Conservation (phyloP, 2,888 invertebrate species). For the Cataglyphis rosenhaueri region DNA sequence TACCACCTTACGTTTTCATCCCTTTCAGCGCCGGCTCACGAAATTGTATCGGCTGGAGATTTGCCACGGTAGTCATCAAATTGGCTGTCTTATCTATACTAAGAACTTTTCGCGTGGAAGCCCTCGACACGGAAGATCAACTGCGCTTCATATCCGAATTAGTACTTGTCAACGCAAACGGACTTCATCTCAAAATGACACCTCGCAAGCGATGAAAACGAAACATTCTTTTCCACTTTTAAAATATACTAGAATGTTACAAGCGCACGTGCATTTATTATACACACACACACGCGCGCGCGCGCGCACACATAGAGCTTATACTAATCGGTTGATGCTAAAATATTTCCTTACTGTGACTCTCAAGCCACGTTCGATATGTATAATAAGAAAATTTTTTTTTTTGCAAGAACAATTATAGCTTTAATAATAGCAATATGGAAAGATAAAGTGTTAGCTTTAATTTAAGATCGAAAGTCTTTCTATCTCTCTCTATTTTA, state of each 20-base stretch:
- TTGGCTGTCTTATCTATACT: slow-evolving; percentile 84
- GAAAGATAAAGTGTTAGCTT: no score
- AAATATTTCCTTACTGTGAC: no score
- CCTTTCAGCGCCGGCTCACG: slow-evolving; percentile 86
- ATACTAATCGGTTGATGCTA: no score
- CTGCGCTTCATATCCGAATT: slow-evolving; percentile 85
- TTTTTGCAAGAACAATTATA: no score
- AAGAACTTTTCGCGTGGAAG: slow-evolving; percentile 83
- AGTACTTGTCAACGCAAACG: slow-evolving; percentile 83
- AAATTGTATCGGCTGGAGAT: slow-evolving; percentile 84
- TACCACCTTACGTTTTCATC: slow-evolving; percentile 84
- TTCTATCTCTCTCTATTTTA: not conserved
- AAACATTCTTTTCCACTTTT: slow-evolving; percentile 6
- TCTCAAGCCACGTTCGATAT: no score
- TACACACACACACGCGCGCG: no score
- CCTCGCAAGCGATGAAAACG: slow-evolving; percentile 63
- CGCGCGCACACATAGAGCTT: no score
- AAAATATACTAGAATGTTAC: slow-evolving; percentile 57
- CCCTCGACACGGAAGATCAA: slow-evolving; percentile 84
- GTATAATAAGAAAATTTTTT: no score
- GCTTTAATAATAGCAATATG: no score
- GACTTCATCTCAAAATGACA: slow-evolving; percentile 77
- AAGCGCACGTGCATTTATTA: no score
- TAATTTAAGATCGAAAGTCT: not conserved
- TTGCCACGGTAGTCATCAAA: slow-evolving; percentile 84